These are phyloP conservation scores for Wasmannia auropunctata DNA, from an alignment of 1,140 invertebrate genomes.

Conservation along the genomic window DNA sequence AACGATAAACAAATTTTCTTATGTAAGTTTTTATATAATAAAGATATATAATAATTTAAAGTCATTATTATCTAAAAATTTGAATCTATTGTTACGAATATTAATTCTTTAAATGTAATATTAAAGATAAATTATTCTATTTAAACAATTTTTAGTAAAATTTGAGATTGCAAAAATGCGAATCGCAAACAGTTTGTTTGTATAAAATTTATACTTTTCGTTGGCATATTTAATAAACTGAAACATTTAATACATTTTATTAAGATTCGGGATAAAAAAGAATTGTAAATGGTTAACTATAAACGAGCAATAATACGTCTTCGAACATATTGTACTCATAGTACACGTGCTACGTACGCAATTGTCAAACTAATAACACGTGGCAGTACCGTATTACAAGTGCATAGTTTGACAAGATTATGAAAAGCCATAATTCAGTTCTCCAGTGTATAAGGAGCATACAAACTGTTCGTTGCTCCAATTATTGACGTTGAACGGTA, in stretches of 20 bases:
- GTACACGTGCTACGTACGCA: not conserved
- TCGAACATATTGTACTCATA: not conserved
- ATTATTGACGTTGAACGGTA: conserved; percentile 41
- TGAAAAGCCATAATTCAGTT: conserved; percentile 57
- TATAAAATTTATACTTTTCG: not conserved
- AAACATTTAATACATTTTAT: not conserved
- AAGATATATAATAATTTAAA: not conserved
- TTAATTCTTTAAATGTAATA: not conserved
- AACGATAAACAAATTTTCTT: not conserved
- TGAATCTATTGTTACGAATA: not conserved
- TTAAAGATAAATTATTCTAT: not conserved
- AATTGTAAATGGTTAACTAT: not conserved
- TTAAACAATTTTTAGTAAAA: not conserved
- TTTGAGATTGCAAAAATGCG: not conserved
- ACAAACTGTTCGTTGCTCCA: conserved; percentile 43
- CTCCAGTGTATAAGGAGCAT: conserved; percentile 37
- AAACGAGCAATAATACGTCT: conserved; percentile 8
- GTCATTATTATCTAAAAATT: not conserved
- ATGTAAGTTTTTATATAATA: not conserved
- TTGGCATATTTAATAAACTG: not conserved
- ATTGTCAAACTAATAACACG: conserved; percentile 40
- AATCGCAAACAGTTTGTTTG: not conserved
- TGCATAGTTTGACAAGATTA: conserved; percentile 56
- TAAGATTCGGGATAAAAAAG: not conserved
- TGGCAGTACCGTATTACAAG: conserved; percentile 1